Conservation (phyloP, 2,797 vertebrate genomes). For the Parambassis ranga region DNA sequence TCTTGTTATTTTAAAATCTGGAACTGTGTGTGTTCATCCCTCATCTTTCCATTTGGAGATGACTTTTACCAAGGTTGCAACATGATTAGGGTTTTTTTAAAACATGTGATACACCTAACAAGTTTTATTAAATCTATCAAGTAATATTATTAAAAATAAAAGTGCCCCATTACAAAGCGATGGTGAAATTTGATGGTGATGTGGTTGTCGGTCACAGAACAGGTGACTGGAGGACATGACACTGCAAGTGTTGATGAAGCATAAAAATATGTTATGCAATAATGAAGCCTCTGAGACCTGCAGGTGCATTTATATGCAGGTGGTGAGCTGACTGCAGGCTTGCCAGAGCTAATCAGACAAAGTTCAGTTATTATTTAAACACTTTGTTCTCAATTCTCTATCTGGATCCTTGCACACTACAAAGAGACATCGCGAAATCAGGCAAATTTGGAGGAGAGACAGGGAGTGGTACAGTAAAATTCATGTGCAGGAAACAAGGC, state of each 20-base stretch:
- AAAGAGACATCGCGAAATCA: no score
- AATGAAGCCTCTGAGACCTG: slow-evolving; percentile 27
- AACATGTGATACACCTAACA: no score
- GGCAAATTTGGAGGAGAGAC: background rate
- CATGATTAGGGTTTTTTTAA: background rate
- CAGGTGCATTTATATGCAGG: slow-evolving; percentile 72
- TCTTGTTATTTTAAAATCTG: slow-evolving; percentile 40
- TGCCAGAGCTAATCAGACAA: slow-evolving; percentile 40
- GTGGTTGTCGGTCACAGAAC: slow-evolving; percentile 10
- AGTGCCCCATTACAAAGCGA: background rate
- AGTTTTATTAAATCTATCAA: no score
- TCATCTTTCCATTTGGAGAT: slow-evolving; percentile 6
- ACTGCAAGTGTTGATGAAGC: slow-evolving; percentile 5
- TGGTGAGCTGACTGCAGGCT: slow-evolving; percentile 62
- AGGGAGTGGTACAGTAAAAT: slow-evolving; percentile 7
- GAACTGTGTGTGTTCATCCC: background rate
- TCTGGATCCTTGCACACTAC: no score
- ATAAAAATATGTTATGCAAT: slow-evolving; percentile 32
- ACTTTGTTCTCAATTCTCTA: no score
- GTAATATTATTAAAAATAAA: background rate
- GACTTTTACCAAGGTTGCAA: slow-evolving; percentile 16
- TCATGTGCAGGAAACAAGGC: slow-evolving; percentile 10
- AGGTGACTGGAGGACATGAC: slow-evolving; percentile 23
- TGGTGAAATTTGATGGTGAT: background rate
- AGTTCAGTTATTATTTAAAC: no score